These are phyloP conservation scores for Leptoteleia sp. DNA, from an alignment of 1,140 invertebrate genomes.

Conservation along the genomic window DNA sequence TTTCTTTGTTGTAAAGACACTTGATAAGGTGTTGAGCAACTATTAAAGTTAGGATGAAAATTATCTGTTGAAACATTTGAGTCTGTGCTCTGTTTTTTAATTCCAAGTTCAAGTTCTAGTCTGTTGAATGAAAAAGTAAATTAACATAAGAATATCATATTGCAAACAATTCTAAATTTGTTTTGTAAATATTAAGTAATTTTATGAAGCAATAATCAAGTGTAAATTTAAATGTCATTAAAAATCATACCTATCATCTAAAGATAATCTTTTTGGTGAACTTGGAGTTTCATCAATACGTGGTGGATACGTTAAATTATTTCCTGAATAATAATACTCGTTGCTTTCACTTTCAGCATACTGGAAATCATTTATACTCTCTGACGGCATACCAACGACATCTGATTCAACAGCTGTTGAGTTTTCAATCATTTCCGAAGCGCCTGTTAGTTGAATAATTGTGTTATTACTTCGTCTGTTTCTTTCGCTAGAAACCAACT, in stretches of 20 bases:
- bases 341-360: slow-evolving; percentile 69
- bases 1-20: slow-evolving; percentile 64
- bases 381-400: slow-evolving; percentile 59
- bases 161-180: too few relatives aligned
- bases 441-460: slow-evolving; percentile 75
- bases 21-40: slow-evolving; percentile 56
- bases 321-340: slow-evolving; percentile 78
- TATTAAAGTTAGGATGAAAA: slow-evolving; percentile 63
- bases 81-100: slow-evolving; percentile 73
- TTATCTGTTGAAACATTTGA: slow-evolving; percentile 17
- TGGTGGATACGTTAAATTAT: slow-evolving; percentile 79
- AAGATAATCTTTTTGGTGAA: slow-evolving; percentile 79
- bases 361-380: slow-evolving; percentile 68
- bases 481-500: slow-evolving; percentile 63
- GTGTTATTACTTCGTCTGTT: slow-evolving; percentile 76
- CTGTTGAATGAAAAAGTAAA: slow-evolving; percentile 56
- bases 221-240: too few relatives aligned
- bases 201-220: too few relatives aligned
- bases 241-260: slow-evolving; percentile 77
- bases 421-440: slow-evolving; percentile 58
- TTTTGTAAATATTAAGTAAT: too few relatives aligned
- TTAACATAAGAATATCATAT: too few relatives aligned
- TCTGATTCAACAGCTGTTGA: slow-evolving; percentile 66
- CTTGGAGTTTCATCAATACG: slow-evolving; percentile 74
- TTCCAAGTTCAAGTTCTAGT: slow-evolving; percentile 78